A percentile compares a stretch with the other conserved stretches of the same genome.
These are phyloP conservation scores for Hydrolagus colliei DNA, from an alignment of 2,797 vertebrate genomes.

Conservation along the genomic window DNA sequence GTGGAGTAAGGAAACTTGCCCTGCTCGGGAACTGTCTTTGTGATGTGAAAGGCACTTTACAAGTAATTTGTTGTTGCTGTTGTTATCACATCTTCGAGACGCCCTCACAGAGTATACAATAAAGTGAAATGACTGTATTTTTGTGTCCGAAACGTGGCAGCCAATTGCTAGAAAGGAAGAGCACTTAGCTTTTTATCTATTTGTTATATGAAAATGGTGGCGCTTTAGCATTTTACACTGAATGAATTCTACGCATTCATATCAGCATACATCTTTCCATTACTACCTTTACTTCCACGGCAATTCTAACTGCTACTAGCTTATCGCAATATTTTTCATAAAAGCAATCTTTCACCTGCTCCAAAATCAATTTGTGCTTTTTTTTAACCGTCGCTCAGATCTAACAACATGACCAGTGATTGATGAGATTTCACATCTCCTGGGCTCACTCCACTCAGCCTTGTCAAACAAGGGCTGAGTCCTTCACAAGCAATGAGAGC, in stretches of 20 bases:
- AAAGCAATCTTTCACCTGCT: constrained; percentile 28
- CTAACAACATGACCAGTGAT: constrained; percentile 19
- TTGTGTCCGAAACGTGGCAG: no score
- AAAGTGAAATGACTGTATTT: no score
- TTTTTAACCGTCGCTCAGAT: neutral
- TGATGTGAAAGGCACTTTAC: no score
- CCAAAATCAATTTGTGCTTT: constrained; percentile 27
- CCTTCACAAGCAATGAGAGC: constrained; percentile 23
- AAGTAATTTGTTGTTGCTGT: no score
- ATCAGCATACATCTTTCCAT: constrained; percentile 29
- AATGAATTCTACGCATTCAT: constrained; percentile 3
- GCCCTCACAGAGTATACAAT: no score
- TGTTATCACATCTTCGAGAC: no score
- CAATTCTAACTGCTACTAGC: constrained; percentile 18
- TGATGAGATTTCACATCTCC: constrained; percentile 27
- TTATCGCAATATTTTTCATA: constrained; percentile 25
- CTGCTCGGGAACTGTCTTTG: no score
- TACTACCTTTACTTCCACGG: constrained; percentile 24
- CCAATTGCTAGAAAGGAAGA: neutral
- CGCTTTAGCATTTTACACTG: neutral
- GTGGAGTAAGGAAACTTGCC: no score
- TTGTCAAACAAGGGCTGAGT: constrained; percentile 5
- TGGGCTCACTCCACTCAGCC: neutral
- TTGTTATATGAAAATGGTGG: constrained; percentile 7
- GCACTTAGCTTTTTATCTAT: neutral